Evolutionary conservation across 1,140 invertebrate genomes (phyloP), one percentile per base, ranked within the genome.

Genomic region (Vanessa tameamea): DNA sequence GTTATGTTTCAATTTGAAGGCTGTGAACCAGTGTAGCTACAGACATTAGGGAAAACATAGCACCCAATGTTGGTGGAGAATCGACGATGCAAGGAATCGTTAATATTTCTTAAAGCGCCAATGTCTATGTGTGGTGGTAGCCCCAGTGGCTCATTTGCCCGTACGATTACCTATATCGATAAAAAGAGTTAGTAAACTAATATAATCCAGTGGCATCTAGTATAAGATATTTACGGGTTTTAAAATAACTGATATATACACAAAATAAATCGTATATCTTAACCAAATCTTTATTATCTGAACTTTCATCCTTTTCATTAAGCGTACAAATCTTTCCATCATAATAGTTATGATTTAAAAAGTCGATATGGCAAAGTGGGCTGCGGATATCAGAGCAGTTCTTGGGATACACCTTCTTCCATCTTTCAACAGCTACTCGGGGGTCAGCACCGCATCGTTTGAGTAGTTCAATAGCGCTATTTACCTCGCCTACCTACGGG

Each of bases 391-490:
- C 87, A 0, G 86, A 90, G 69, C 87, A 90, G 71, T 84, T 37
- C 63, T 79, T 86, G n/a, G 90, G 81, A 69, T 90, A 90, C 16
- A 92, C 63, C 68, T 87, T 86, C 0, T 26, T 55, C 84, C 86
- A 92, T 51, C 82, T 85, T 9, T 83, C 72, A 8, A 77, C 73
- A 2, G 90, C 87, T 16, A 63, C 6, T 15, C 75, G 16, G 7
- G 87, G 85, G 20, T 86, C 71, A 31, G 78, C 73, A 2, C 86
- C 88, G 37, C 74, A 81, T 63, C 83, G 77, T 66, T 88, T 89
- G 1, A 92, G 73, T n/a, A 90, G 72, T 55, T 90, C 90, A 69
- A 90, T 31, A 3, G 88, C 88, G 50, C 69, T 82, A 50, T 90
- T 90, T n/a, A 77, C 75, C 80, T 88, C 79, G 61, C 79, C 83